phyloP scores from a whole-genome alignment of 2,888 invertebrate species.

The Sinelater perroti region DNA sequence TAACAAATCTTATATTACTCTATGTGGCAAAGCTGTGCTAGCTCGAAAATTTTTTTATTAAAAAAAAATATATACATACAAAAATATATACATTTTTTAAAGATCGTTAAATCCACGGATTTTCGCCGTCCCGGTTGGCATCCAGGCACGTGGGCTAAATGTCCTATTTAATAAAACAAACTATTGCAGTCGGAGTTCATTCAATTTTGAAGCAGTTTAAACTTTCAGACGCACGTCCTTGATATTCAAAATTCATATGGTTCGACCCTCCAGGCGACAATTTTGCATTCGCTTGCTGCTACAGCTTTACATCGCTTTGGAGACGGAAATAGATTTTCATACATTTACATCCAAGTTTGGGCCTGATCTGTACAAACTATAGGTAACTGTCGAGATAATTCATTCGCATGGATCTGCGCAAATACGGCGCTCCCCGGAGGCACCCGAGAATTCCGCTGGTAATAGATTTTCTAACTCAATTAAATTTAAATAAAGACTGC shows the following conservation, averaged over 20 bases:
- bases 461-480: slow-evolving; percentile 8
- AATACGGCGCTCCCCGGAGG: no score
- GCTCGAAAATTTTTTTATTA: no score
- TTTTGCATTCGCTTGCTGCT: slow-evolving; percentile 22
- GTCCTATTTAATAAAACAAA: slow-evolving; percentile 14
- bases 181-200: slow-evolving; percentile 22
- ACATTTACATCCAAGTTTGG: not conserved
- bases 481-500: slow-evolving; percentile 37
- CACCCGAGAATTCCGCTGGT: no score
- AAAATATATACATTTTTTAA: no score
- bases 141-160: slow-evolving; percentile 2
- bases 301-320: slow-evolving; percentile 11
- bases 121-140: no score
- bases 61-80: no score
- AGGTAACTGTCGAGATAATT: not conserved
- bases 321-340: slow-evolving; percentile 8
- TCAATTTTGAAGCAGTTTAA: slow-evolving; percentile 39
- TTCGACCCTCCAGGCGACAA: slow-evolving; percentile 32
- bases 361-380: not conserved
- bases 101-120: no score
- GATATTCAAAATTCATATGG: slow-evolving; percentile 39
- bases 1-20: no score
- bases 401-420: no score
- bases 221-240: slow-evolving; percentile 34
- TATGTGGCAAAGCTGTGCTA: no score